Conservation (phyloP, 2,888 invertebrate genomes). For the Nemapogon koenigi region DNA sequence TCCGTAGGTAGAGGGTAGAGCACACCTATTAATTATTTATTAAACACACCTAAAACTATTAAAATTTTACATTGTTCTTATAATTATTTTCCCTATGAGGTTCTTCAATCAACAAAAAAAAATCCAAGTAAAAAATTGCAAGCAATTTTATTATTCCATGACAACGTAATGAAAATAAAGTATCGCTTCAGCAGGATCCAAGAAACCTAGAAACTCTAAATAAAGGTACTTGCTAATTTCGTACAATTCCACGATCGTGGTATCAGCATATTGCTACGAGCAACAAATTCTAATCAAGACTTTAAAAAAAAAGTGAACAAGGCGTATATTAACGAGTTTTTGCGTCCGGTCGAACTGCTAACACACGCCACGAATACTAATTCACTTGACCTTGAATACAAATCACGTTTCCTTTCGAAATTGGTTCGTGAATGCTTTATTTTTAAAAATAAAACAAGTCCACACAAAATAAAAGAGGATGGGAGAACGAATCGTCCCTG, state of each 20-base stretch:
- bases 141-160: too few species aligned
- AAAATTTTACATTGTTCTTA: too few species aligned
- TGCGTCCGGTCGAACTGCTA: constrained; percentile 54
- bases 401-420: constrained; percentile 65
- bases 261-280: constrained; percentile 23
- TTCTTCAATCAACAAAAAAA: too few species aligned
- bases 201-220: too few species aligned
- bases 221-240: neutral
- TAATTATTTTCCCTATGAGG: too few species aligned
- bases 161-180: too few species aligned
- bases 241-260: too few species aligned
- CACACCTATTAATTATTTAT: too few species aligned
- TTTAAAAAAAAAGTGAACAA: constrained; percentile 43
- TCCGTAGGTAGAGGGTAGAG: too few species aligned
- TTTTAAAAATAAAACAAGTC: constrained; percentile 58
- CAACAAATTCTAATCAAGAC: constrained; percentile 37
- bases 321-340: constrained; percentile 53
- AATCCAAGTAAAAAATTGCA: too few species aligned
- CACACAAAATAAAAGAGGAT: constrained; percentile 56
- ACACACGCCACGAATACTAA: constrained; percentile 58
- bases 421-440: constrained; percentile 61
- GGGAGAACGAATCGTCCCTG: constrained; percentile 41
- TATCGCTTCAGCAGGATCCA: too few species aligned
- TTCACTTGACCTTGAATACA: constrained; percentile 52
- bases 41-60: too few species aligned